Evolutionary conservation across 1,140 invertebrate genomes (phyloP).

Genomic region (Cyclargus thomasi): DNA sequence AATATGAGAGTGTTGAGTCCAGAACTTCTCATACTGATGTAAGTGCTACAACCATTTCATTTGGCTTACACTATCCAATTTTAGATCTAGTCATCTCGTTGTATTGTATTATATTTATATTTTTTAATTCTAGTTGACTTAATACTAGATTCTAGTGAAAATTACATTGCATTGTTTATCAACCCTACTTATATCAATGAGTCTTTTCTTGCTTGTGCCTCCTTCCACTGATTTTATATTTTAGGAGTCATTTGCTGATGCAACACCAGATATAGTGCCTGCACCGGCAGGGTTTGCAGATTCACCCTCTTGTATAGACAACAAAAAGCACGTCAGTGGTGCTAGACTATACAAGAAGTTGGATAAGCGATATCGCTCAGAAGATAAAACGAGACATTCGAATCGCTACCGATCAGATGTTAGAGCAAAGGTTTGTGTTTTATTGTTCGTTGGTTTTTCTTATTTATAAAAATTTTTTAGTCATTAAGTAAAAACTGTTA

Average conservation of each 20-base stretch:
- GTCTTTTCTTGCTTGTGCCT: neutral
- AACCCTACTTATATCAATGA: neutral
- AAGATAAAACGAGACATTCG: slow-evolving; percentile 82
- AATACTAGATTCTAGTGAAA: too few species aligned
- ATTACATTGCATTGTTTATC: too few species aligned
- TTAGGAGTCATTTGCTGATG: slow-evolving; percentile 73
- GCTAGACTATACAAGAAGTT: slow-evolving; percentile 85
- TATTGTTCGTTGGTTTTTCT: neutral
- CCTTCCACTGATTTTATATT: slow-evolving; percentile 13
- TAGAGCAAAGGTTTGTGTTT: slow-evolving; percentile 79
- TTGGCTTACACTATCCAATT: too few species aligned
- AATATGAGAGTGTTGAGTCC: slow-evolving; percentile 65
- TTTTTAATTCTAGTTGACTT: neutral
- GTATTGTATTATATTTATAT: neutral
- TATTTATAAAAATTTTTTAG: too few species aligned
- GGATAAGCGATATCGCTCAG: slow-evolving; percentile 88
- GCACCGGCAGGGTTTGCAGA: slow-evolving; percentile 91
- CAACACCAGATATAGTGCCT: slow-evolving; percentile 85
- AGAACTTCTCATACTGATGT: slow-evolving; percentile 71
- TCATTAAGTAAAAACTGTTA: too few species aligned
- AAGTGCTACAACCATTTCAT: slow-evolving; percentile 25
- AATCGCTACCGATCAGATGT: slow-evolving; percentile 81
- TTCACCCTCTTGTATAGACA: slow-evolving; percentile 80
- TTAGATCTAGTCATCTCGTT: too few species aligned
- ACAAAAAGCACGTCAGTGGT: slow-evolving; percentile 64